Base-by-base conservation (phyloP, 2,113 vertebrate genomes). In the Hymenochirus boettgeri region DNA sequence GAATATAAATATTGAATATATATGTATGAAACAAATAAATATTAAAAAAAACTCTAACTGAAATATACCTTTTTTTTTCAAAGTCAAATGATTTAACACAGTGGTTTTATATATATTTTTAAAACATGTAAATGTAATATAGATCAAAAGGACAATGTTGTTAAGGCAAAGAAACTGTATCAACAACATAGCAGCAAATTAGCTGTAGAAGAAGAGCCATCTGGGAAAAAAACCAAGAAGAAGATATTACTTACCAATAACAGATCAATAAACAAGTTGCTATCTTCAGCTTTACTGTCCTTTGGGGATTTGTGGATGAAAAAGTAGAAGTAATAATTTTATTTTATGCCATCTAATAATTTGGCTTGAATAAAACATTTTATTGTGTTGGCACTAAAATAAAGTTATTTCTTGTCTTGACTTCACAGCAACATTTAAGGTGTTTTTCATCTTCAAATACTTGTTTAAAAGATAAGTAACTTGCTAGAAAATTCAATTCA, bases 191-290 rank as follows among this genome's bases (percentile, higher is more conserved):
- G 42, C 8, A 57, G 45, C 54, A 27, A 57, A 65, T 65, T 50
- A 57, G 57, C 45, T 37, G 54, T 27, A 19, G 33, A 57, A 25
- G 21, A 35, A 58, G 29, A 65, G 56, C 22, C 27, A 26, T 65
- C 63, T 50, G 54, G 54, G 27, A 65, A 48, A 39, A n/a, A 57
- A 33, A 45, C 21, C 45, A 57, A 65, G 54, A 23, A 25, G 26
- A 25, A 48, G 29, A 42, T 48, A 65, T 65, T 65, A 57, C 46
- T 54, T 37, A 50, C 22, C 54, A 65, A 65, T 65, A 65, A 65
- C 35, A 57, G 63, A 65, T 65, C 63, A 51, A 65, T 65, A 65
- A 55, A 57, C 39, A 65, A 65, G 63, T 50, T 46, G 45, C 63
- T 57, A 50, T 65, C 42, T 51, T 57, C 22, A 13, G 42, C 29